phyloP scores from a whole-genome alignment of 2,888 invertebrate species.

The Rhimphoctona megacephalus region DNA sequence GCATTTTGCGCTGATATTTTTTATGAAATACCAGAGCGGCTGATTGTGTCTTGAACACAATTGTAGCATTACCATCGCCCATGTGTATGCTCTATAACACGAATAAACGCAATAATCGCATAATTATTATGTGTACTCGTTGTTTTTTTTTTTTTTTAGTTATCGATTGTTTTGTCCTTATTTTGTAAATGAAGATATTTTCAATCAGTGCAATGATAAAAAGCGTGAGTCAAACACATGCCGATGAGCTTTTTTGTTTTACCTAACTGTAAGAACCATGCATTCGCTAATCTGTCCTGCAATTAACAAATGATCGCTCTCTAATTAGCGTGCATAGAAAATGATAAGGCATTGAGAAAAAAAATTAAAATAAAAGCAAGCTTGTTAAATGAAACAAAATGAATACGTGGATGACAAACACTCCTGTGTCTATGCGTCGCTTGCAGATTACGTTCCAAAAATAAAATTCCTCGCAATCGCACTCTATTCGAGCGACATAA shows the following conservation, averaged over 20 bases:
- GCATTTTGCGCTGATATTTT: conserved; percentile 86
- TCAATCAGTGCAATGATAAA: conserved; percentile 28
- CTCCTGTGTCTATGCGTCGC: not conserved
- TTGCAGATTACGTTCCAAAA: not conserved
- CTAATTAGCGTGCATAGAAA: conserved; percentile 46
- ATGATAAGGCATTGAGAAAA: conserved; percentile 34
- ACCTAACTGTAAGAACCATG: conserved; percentile 6
- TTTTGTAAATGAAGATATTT: conserved; percentile 31
- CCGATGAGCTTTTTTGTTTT: conserved; percentile 34
- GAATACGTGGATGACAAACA: not conserved
- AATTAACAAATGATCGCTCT: conserved; percentile 26
- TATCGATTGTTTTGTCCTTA: not conserved
- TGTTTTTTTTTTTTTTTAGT: not conserved
- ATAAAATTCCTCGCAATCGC: conserved; percentile 4
- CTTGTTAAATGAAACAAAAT: conserved; percentile 31
- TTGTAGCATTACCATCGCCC: conserved; percentile 83
- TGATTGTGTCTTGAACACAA: conserved; percentile 86
- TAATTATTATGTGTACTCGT: conserved; percentile 22
- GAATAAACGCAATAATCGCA: conserved; percentile 64
- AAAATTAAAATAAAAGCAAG: conserved; percentile 26
- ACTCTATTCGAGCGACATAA: not conserved
- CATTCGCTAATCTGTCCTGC: conserved; percentile 17
- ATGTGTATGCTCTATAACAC: conserved; percentile 83
- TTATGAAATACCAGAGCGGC: conserved; percentile 86
- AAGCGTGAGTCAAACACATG: conserved; percentile 44